phyloP scores from a whole-genome alignment of 2,113 vertebrate species.

The Pelobates fuscus region DNA sequence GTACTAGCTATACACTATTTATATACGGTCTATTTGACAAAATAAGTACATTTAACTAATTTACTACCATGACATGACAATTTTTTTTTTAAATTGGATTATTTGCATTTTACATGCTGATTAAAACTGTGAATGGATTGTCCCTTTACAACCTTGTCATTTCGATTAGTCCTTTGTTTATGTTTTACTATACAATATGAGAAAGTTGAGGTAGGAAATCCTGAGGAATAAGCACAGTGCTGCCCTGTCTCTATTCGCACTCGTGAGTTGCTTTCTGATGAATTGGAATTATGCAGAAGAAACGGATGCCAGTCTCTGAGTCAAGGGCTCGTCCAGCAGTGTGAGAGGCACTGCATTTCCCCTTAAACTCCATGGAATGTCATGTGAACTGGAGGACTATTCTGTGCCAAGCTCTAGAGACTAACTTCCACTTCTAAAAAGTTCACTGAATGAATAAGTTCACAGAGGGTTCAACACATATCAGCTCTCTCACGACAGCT shows the following conservation, averaged over 20 bases:
- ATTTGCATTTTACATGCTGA: too few relatives aligned
- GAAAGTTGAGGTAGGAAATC: background rate
- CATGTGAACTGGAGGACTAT: slow-evolving; percentile 43
- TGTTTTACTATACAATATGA: background rate
- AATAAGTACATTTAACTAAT: too few relatives aligned
- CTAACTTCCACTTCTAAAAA: slow-evolving; percentile 42
- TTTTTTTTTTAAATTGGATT: too few relatives aligned
- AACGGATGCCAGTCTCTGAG: slow-evolving; percentile 1
- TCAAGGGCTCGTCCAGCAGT: slow-evolving; percentile 21
- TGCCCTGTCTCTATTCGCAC: background rate
- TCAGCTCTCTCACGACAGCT: slow-evolving; percentile 20
- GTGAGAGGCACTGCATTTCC: slow-evolving; percentile 24
- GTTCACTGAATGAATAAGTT: slow-evolving; percentile 29
- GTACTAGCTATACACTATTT: too few relatives aligned
- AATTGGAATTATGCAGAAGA: slow-evolving; percentile 6
- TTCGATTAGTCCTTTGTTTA: background rate
- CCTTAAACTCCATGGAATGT: slow-evolving; percentile 46
- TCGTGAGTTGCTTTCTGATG: slow-evolving; percentile 7
- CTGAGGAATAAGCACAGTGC: background rate
- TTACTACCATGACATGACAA: too few relatives aligned
- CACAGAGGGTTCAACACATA: slow-evolving; percentile 42
- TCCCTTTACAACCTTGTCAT: too few relatives aligned
- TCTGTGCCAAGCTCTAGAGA: slow-evolving; percentile 46
- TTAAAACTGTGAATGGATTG: too few relatives aligned
- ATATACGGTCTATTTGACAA: too few relatives aligned